Percentiles rank a stretch among this genome's conserved stretches.
Evolutionary conservation across 1,140 invertebrate species (phyloP).

Genomic region (Zaprionus tsacasi): DNA sequence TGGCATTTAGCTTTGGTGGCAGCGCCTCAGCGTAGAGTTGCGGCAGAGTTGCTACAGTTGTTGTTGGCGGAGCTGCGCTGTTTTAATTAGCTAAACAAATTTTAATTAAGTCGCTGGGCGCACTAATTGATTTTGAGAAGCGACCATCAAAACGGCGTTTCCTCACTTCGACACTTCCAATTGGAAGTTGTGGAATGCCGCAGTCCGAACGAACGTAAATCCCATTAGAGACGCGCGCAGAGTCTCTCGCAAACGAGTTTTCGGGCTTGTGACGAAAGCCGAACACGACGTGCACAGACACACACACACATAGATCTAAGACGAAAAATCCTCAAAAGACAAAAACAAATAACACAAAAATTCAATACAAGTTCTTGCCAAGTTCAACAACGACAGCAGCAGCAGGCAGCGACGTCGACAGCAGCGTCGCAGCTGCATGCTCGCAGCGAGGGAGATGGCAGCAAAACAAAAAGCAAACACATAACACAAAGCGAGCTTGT

Average conservation of each 20-base stretch:
- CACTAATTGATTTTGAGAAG: slow-evolving; percentile 70
- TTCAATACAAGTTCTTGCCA: slow-evolving; percentile 69
- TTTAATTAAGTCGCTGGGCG: slow-evolving; percentile 73
- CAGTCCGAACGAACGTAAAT: slow-evolving; percentile 38
- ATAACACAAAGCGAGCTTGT: slow-evolving; percentile 32
- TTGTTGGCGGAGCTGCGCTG: neutral
- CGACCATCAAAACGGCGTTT: slow-evolving; percentile 21
- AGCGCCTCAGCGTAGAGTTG: slow-evolving; percentile 13
- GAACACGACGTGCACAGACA: slow-evolving; percentile 7
- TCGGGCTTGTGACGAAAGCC: slow-evolving; percentile 47
- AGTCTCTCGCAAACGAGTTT: slow-evolving; percentile 42
- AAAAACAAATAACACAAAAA: slow-evolving; percentile 48
- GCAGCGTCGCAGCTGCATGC: neutral
- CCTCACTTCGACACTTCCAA: slow-evolving; percentile 24
- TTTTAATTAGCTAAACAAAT: slow-evolving; percentile 74
- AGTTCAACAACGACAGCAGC: slow-evolving; percentile 58
- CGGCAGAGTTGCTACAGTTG: slow-evolving; percentile 2
- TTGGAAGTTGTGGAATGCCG: slow-evolving; percentile 1
- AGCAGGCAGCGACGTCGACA: slow-evolving; percentile 6
- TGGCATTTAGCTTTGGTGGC: slow-evolving; percentile 51
- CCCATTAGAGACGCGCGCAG: slow-evolving; percentile 40
- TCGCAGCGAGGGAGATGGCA: slow-evolving; percentile 48
- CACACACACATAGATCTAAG: neutral
- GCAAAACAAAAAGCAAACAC: slow-evolving; percentile 53
- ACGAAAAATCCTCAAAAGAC: slow-evolving; percentile 11